These are phyloP conservation scores for Esox masquinongy DNA, from an alignment of 2,797 vertebrate genomes.

Conservation along the genomic window DNA sequence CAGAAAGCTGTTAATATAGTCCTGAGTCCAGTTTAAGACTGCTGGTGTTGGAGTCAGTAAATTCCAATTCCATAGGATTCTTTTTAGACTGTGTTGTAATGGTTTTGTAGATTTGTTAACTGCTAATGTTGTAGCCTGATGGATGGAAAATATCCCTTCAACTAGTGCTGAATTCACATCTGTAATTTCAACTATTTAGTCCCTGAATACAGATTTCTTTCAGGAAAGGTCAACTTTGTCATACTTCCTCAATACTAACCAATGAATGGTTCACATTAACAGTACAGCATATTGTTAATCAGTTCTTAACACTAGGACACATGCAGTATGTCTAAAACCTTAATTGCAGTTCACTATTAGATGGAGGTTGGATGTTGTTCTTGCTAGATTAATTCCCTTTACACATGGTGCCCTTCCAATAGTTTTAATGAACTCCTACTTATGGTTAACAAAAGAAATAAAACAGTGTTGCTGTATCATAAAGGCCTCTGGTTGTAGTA, in stretches of 20 bases:
- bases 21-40: slow-evolving; percentile 55
- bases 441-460: neutral
- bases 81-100: neutral
- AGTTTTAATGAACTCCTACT: neutral
- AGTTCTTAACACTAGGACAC: neutral
- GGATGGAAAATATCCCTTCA: neutral
- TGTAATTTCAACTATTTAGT: neutral
- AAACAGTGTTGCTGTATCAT: slow-evolving; percentile 26
- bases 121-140: neutral
- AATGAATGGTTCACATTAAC: neutral
- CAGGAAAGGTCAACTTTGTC: neutral
- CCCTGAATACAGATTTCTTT: slow-evolving; percentile 2
- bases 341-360: neutral
- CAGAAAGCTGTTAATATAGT: slow-evolving; percentile 48
- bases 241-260: neutral
- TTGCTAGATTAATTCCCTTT: neutral
- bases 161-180: neutral
- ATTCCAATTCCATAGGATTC: slow-evolving; percentile 13
- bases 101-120: neutral
- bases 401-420: neutral
- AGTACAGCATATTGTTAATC: neutral
- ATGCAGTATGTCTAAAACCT: slow-evolving; percentile 7
- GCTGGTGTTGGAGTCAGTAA: slow-evolving; percentile 55
- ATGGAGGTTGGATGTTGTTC: neutral
- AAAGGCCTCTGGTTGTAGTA: slow-evolving; percentile 47